Evolutionary conservation across 2,888 invertebrate genomes (phyloP).

Genomic region (Chydorus sphaericus): DNA sequence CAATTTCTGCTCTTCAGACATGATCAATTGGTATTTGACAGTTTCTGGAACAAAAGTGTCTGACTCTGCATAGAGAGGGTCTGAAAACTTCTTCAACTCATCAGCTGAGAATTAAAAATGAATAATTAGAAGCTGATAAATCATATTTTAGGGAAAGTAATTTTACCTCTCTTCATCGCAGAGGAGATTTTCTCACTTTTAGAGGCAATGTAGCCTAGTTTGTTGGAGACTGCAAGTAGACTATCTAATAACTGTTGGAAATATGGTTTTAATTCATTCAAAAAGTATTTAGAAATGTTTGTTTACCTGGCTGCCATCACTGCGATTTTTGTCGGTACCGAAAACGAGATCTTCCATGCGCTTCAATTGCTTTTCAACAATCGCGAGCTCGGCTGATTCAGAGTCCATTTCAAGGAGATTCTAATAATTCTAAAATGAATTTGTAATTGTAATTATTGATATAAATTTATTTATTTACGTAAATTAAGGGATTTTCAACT

Average conservation of each 20-base stretch:
- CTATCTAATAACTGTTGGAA: neutral
- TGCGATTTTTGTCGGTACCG: too few relatives aligned
- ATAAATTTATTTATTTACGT: too few relatives aligned
- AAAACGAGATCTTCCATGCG: too few relatives aligned
- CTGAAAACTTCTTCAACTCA: neutral
- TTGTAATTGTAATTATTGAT: too few relatives aligned
- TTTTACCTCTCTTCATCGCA: slow-evolving; percentile 6
- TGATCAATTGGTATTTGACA: neutral
- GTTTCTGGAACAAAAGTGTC: neutral
- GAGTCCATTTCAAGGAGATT: too few relatives aligned
- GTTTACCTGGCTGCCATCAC: neutral
- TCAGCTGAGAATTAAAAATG: neutral
- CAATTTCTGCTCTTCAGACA: neutral
- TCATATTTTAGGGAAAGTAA: neutral
- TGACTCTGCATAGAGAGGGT: neutral
- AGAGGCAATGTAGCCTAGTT: neutral
- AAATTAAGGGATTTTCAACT: too few relatives aligned
- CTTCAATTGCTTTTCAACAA: too few relatives aligned
- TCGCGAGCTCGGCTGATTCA: too few relatives aligned
- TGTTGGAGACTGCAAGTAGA: neutral
- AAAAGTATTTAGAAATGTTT: too few relatives aligned
- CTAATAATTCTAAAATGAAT: too few relatives aligned
- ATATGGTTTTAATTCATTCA: too few relatives aligned
- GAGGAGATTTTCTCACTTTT: slow-evolving; percentile 9
- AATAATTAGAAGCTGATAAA: neutral